A percentile compares a stretch with the other conserved stretches of the same genome.
Conservation (phyloP, 2,113 vertebrate genomes). For the Chaetorhynchus papuensis region DNA sequence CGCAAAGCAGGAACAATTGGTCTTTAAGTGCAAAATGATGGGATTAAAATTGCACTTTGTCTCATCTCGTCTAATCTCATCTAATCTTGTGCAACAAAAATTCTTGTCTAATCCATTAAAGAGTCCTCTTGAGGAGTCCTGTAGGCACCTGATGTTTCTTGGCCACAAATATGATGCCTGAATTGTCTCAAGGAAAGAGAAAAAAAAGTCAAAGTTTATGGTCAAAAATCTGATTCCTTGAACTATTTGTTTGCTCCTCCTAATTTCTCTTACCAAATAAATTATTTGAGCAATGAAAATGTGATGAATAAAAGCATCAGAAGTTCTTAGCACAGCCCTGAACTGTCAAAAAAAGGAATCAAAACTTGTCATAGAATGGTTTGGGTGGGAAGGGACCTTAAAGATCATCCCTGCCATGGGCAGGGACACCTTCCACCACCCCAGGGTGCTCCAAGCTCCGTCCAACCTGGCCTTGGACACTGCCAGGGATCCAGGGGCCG, state of each 20-base stretch:
- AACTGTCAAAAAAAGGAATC: background rate
- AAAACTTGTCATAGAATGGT: background rate
- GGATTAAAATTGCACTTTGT: background rate
- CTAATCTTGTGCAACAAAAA: background rate
- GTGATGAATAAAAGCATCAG: background rate
- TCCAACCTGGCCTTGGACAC: background rate
- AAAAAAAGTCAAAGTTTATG: background rate
- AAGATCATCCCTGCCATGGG: no score
- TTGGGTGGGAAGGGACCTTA: background rate
- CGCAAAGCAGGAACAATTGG: background rate
- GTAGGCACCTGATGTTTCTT: background rate
- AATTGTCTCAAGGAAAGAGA: background rate
- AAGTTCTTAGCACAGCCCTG: background rate
- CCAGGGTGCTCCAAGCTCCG: fast-evolving
- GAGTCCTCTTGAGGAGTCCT: background rate
- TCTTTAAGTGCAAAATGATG: background rate
- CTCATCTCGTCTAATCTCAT: no score
- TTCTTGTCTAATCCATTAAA: background rate
- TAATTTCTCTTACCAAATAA: background rate
- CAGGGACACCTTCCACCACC: background rate
- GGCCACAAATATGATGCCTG: background rate
- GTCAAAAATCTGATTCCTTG: background rate
- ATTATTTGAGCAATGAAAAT: background rate
- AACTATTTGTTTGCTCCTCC: background rate
- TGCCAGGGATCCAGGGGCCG: background rate